phyloP scores from a whole-genome alignment of 2,797 vertebrate species.

The Menidia menidia region DNA sequence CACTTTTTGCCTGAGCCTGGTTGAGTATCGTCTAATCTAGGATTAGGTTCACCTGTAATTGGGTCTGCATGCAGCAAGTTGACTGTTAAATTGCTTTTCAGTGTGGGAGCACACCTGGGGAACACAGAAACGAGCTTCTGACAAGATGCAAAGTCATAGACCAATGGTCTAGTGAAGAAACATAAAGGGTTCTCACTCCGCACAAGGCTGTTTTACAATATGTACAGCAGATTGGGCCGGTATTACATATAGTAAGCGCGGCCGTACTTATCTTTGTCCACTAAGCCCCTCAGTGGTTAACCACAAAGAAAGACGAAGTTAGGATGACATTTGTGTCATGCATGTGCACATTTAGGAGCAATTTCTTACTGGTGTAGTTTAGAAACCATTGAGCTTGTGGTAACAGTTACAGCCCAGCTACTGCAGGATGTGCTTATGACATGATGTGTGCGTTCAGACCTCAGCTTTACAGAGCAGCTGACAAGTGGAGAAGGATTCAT shows the following conservation, averaged over 20 bases:
- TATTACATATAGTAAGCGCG: conserved; percentile 27
- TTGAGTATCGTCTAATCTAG: conserved; percentile 71
- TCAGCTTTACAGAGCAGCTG: conserved; percentile 70
- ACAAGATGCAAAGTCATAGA: conserved; percentile 37
- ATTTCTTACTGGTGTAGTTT: conserved; percentile 69
- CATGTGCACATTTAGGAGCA: conserved; percentile 61
- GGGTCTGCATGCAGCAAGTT: conserved; percentile 55
- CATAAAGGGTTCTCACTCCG: conserved; percentile 6
- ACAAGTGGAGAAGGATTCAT: conserved; percentile 57
- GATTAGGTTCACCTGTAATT: conserved; percentile 74
- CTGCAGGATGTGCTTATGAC: conserved; percentile 79
- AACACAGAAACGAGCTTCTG: conserved; percentile 41
- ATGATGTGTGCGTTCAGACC: conserved; percentile 78
- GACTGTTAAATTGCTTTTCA: conserved; percentile 69
- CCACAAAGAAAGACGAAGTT: conserved; percentile 51
- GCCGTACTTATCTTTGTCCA: conserved; percentile 52
- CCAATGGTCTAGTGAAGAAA: conserved; percentile 8
- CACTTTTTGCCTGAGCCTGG: conserved; percentile 46
- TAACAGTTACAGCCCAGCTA: conserved; percentile 76
- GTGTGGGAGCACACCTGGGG: conserved; percentile 47
- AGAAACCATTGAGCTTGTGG: conserved; percentile 69
- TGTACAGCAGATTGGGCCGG: conserved; percentile 16
- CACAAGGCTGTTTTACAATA: conserved; percentile 18
- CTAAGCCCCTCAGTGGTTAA: conserved; percentile 43
- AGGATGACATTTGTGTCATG: conserved; percentile 61